Base-by-base conservation (phyloP, 2,113 vertebrate species). In the Pomatostomus ruficeps region DNA sequence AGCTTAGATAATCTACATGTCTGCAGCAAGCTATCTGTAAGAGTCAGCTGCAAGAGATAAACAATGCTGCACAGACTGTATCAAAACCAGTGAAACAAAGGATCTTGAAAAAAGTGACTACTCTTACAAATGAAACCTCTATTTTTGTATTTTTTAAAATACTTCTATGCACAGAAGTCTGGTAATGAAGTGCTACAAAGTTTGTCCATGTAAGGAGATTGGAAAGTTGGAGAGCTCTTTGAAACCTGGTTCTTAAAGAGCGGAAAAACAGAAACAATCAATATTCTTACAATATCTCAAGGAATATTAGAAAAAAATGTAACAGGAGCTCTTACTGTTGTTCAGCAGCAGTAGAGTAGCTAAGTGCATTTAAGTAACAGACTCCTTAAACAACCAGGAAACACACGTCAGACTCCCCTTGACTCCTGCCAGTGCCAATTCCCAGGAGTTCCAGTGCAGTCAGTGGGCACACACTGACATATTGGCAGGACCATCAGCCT, bases 321-420 rank as follows among this genome's bases (percentile, higher is more conserved):
- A 45, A 11, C 7, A 81, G 23, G 46, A 48, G 8, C 24, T 61
- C 20, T 62, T 36, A 22, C 0, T 71, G 14, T 4, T 61, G 31
- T 33, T 15, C 23, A 63, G 25, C n/a, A 59, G 31, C 31, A 65
- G 31, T 2, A 4, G 23, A 10, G 54, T 8, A 62, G 23, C 24
- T 54, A 25, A 61, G 14, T 14, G 11, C 14, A 71, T 28, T 13
- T 46, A 46, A 70, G 51, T 49, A 83, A 38, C 25, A 67, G 28
- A 61, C 40, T 48, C 17, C 23, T 80, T 62, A 82, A 85, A 36
- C 59, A 65, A 33, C 42, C 49, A n/a, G 51, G 40, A 85, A 83
- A 36, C 1, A 1, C 0, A 0, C 33, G 17, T 36, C 22, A 51
- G 73, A 36, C 11, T 75, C 20, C 42, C 42, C 36, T 36, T 46